Percentiles rank a stretch among this genome's conserved stretches.
Evolutionary conservation across 92 coral and sea anemone species (phyloP).

Genomic region (Parazoanthus atlanticus): DNA sequence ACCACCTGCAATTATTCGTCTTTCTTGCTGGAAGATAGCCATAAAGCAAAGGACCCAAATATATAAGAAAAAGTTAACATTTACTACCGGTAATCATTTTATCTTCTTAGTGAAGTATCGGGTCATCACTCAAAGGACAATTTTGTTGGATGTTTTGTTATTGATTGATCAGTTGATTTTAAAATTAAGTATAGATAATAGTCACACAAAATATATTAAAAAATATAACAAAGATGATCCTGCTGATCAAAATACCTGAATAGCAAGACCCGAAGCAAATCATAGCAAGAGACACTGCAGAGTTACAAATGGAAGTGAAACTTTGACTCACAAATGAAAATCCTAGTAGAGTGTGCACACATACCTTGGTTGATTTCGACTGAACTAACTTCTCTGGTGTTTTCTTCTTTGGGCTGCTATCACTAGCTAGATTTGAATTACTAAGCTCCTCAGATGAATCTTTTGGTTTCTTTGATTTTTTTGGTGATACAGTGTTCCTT

Average conservation of each 20-base stretch:
- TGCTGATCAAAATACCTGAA: too few species aligned
- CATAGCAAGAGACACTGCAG: too few species aligned
- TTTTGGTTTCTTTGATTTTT: slow-evolving; percentile 29
- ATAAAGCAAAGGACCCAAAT: neutral
- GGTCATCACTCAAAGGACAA: neutral
- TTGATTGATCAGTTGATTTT: too few species aligned
- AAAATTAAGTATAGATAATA: too few species aligned
- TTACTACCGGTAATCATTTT: neutral
- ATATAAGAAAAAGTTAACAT: neutral
- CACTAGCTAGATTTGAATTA: neutral
- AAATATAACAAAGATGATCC: too few species aligned
- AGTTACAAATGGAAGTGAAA: too few species aligned
- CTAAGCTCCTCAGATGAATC: neutral
- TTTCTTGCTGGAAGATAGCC: neutral
- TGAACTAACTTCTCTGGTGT: neutral
- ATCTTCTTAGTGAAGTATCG: neutral
- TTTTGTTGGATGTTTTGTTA: too few species aligned
- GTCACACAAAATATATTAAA: too few species aligned
- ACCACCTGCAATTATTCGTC: slow-evolving; percentile 62
- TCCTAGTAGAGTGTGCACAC: neutral
- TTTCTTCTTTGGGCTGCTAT: neutral
- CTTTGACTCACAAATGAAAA: neutral
- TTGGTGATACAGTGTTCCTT: slow-evolving; percentile 6
- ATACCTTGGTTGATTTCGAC: slow-evolving; percentile 14
- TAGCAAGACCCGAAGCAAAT: too few species aligned